Conservation (phyloP, 1,140 invertebrate species). For the Tetragonula clypearis region DNA sequence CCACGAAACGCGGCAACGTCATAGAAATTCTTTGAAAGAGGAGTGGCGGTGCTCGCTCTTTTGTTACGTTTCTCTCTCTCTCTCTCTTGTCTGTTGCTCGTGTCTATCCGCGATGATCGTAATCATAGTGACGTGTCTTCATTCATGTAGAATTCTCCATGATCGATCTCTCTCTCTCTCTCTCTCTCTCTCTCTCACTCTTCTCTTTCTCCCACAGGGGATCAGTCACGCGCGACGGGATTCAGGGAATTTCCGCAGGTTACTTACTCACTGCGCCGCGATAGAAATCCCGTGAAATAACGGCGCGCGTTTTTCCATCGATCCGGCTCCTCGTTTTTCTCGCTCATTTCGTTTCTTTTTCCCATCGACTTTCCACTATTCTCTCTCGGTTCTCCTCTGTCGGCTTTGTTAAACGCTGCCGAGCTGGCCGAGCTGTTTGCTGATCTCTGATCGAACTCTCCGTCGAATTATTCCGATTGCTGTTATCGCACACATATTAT, state of each 20-base stretch:
- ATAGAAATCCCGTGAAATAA: slow-evolving; percentile 33
- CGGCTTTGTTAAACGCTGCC: not conserved
- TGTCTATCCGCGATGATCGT: slow-evolving; percentile 5
- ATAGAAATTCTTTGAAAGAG: slow-evolving; percentile 68
- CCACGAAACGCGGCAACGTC: slow-evolving; percentile 69
- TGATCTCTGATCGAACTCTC: not conserved
- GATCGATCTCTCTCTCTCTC: slow-evolving; percentile 4
- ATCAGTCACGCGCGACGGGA: slow-evolving; percentile 63
- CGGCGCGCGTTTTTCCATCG: slow-evolving; percentile 23
- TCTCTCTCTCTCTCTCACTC: not conserved
- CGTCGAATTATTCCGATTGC: too few relatives aligned
- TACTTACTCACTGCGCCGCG: not conserved
- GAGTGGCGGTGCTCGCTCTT: slow-evolving; percentile 57
- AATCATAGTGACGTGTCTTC: slow-evolving; percentile 52
- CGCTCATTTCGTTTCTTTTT: not conserved
- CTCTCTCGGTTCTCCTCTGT: not conserved
- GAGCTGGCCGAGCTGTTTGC: not conserved
- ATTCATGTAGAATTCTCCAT: slow-evolving; percentile 49
- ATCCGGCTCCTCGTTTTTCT: not conserved
- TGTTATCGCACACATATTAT: too few relatives aligned
- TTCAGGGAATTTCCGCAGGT: slow-evolving; percentile 51
- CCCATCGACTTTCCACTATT: not conserved
- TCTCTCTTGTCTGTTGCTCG: not conserved
- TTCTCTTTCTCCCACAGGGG: not conserved
- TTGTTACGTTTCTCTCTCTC: slow-evolving; percentile 42